Base-by-base conservation (phyloP, 2,113 vertebrate species). In the Apistogramma diplotaenia region DNA sequence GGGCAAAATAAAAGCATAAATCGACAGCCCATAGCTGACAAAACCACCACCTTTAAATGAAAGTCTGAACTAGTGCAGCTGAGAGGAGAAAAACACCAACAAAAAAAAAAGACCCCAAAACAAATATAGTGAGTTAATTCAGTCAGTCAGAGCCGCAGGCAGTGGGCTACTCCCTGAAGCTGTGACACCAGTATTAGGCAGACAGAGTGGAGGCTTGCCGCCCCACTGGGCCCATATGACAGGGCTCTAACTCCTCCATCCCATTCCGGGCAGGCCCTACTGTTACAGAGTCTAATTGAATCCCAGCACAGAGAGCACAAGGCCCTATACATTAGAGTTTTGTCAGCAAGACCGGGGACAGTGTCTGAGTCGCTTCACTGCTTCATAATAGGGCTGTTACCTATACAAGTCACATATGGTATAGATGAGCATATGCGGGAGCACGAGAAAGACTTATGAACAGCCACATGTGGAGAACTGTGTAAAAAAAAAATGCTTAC, bases 211-310 rank as follows among this genome's bases (percentile, higher is more conserved):
- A 70, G 70, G 78, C 79, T 90, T 83, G 85, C 81, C 62, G 58
- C 88, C 78, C 82, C 87, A 82, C 79, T 87, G 89, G 90, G 81
- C 74, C 87, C 85, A 58, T 82, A 83, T 91, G 92, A 94, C 91
- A 91, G 79, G 84, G 59, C 90, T 91, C 84, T 93, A 93, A 92
- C 85, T 93, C 88, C 88, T 90, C 78, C 72, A 70, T 85, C 90
- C 86, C 70, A 73, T 88, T 89, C 76, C 35, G 29, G 56, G 62
- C 78, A 23, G 84, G 61, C 56, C 77, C 57, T 7, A 81, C 81
- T 80, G 80, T 85, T 76, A 78, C 85, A 75, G 40, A 82, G 56
- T 78, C 84, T 93, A 93, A 93, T 91, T 91, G 84, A 90, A 94
- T 90, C 87, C 76, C 86, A 70, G 87, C 76, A 60, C 74, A 53